phyloP scores from a whole-genome alignment of 2,113 vertebrate species.

The Sylvietta virens region DNA sequence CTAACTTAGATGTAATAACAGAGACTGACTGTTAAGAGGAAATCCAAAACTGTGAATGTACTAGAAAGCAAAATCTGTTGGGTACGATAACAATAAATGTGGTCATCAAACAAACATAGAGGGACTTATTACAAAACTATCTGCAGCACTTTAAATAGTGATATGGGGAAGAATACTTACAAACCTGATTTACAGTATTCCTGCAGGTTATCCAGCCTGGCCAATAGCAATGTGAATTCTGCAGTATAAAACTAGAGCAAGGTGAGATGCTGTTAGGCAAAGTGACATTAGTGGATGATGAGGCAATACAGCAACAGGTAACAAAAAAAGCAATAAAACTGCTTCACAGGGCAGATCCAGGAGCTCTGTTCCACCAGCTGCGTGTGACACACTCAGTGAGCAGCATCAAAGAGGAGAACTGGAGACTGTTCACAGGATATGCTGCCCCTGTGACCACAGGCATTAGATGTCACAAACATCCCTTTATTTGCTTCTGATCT shows the following conservation, averaged over 20 bases:
- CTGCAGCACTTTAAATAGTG: not conserved
- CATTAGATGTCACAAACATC: not conserved
- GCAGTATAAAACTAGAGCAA: not conserved
- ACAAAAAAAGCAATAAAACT: not conserved
- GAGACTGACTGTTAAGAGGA: not conserved
- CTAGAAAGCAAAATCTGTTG: conserved; percentile 24
- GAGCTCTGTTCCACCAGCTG: not conserved
- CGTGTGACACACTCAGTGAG: not conserved
- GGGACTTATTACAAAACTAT: conserved; percentile 32
- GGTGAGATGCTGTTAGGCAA: not conserved
- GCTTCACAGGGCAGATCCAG: not conserved
- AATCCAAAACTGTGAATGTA: not conserved
- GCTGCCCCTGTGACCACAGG: not conserved
- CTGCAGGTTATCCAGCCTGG: not conserved
- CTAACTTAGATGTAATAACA: not conserved
- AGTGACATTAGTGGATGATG: not conserved
- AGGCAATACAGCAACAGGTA: not conserved
- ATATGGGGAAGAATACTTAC: not conserved
- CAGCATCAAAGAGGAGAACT: not conserved
- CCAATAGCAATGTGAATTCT: not conserved
- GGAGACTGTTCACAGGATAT: not conserved
- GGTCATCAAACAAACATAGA: conserved; percentile 12
- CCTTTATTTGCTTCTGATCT: not conserved
- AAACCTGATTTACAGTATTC: conserved; percentile 13
- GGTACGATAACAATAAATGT: conserved; percentile 7